Evolutionary conservation across 2,888 invertebrate genomes (phyloP).

Genomic region (Carterocephalus palaemon): DNA sequence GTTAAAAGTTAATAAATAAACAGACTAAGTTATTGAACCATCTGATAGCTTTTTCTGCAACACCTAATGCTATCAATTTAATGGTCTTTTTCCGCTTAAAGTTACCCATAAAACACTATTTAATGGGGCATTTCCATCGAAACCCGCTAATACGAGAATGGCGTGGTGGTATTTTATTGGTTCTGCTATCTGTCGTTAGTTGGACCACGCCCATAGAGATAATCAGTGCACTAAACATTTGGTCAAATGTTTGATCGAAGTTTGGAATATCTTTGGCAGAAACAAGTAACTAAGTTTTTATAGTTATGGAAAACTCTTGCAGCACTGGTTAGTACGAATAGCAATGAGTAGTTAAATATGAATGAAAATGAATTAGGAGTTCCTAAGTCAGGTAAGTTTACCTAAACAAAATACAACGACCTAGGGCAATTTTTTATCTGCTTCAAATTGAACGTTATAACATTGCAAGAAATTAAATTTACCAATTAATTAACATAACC

Average conservation of each 20-base stretch:
- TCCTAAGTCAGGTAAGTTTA: too few species aligned
- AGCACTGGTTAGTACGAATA: too few species aligned
- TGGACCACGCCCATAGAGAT: constrained; percentile 46
- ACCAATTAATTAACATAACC: too few species aligned
- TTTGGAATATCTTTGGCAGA: constrained; percentile 11
- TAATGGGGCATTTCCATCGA: constrained; percentile 21
- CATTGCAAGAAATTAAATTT: too few species aligned
- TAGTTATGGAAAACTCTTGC: too few species aligned
- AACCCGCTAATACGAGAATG: constrained; percentile 54
- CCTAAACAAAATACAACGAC: too few species aligned
- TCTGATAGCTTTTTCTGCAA: neutral
- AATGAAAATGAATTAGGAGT: too few species aligned
- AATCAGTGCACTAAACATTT: constrained; percentile 33
- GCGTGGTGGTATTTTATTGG: constrained; percentile 57
- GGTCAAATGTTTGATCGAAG: constrained; percentile 8
- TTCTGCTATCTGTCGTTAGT: constrained; percentile 41
- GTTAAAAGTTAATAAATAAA: constrained; percentile 1
- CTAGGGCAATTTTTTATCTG: too few species aligned
- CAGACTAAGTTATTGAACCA: neutral
- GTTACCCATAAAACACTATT: constrained; percentile 20
- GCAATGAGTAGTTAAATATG: too few species aligned
- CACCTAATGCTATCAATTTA: constrained; percentile 25
- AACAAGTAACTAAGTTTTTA: too few species aligned
- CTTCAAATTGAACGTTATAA: too few species aligned
- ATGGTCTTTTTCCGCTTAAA: constrained; percentile 22